A percentile compares a stretch with the other conserved stretches of the same genome.
phyloP scores from a whole-genome alignment of 2,113 vertebrate genomes.

The Perca schrenkii region DNA sequence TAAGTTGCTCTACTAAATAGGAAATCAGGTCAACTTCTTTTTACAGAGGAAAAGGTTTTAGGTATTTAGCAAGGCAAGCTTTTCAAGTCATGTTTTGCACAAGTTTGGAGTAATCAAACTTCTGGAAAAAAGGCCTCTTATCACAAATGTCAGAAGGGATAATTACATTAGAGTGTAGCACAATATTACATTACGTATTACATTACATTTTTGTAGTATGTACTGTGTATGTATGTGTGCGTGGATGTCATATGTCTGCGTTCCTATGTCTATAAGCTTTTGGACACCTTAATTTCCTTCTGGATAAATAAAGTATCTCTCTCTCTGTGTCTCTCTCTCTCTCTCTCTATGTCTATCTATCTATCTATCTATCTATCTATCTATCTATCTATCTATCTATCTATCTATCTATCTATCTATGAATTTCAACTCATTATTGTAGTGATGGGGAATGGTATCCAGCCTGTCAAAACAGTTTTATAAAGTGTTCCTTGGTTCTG shows the following conservation, averaged over 20 bases:
- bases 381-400: no score
- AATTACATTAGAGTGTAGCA: not conserved
- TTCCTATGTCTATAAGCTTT: no score
- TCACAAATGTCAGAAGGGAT: not conserved
- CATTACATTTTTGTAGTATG: no score
- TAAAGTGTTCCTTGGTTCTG: not conserved
- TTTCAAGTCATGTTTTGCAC: not conserved
- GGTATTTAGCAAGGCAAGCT: no score
- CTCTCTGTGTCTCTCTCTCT: no score
- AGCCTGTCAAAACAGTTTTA: not conserved
- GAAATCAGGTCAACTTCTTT: constrained; percentile 36
- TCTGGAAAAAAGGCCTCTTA: not conserved
- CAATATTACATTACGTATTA: not conserved
- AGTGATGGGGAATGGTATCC: not conserved
- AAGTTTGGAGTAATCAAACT: not conserved
- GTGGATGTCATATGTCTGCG: no score
- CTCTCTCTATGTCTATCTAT: no score
- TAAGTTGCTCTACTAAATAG: constrained; percentile 5
- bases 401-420: no score
- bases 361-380: no score
- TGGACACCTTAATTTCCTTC: no score
- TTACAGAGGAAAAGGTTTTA: constrained; percentile 1
- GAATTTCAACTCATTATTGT: not conserved
- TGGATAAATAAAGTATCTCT: no score
- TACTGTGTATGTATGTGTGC: no score